These are phyloP conservation scores for Lepidochitona cinerea DNA, from an alignment of 2,888 invertebrate species.

Conservation along the genomic window DNA sequence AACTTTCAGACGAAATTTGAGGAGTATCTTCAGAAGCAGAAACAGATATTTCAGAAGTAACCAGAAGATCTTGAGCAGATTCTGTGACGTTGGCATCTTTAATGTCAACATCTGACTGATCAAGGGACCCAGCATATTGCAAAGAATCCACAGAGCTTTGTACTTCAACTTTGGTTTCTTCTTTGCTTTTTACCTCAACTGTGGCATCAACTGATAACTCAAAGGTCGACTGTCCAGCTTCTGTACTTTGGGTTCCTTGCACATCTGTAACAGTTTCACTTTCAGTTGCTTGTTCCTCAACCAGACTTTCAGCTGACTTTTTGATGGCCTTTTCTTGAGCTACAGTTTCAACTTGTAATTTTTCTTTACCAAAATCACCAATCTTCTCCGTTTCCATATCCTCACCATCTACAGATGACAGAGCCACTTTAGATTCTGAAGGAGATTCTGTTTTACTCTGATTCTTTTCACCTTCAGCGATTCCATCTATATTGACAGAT, in stretches of 20 bases:
- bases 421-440: neutral
- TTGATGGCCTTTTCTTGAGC: neutral
- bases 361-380: neutral
- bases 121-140: neutral
- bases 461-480: neutral
- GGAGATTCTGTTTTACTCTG: neutral
- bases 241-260: neutral
- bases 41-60: neutral
- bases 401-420: neutral
- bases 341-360: neutral
- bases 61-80: neutral
- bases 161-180: neutral
- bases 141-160: neutral
- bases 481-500: neutral
- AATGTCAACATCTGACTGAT: neutral
- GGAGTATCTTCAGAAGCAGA: neutral
- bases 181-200: neutral
- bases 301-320: neutral
- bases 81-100: neutral
- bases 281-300: neutral
- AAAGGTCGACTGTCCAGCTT: neutral
- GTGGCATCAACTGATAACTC: neutral
- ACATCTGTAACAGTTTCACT: neutral
- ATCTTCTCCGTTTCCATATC: neutral
- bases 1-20: neutral